Conservation (phyloP, 2,888 invertebrate genomes). For the Xanthostigma xanthostigma region DNA sequence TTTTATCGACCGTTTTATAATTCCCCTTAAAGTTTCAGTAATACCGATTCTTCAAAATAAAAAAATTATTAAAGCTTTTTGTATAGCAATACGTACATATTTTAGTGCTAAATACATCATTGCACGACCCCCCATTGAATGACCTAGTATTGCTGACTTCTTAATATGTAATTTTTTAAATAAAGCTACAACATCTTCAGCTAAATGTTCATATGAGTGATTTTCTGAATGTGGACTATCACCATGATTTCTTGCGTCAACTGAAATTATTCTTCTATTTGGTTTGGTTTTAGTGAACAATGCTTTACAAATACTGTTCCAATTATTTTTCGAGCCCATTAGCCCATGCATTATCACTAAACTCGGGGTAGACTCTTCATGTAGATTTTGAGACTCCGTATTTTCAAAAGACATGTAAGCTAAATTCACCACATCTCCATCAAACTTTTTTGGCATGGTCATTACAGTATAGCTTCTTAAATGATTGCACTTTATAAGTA, state of each 20-base stretch:
- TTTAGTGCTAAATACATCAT: constrained; percentile 72
- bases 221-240: constrained; percentile 68
- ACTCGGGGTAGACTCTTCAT: constrained; percentile 33
- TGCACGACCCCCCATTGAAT: constrained; percentile 92
- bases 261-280: constrained; percentile 55
- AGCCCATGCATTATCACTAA: constrained; percentile 76
- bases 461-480: neutral
- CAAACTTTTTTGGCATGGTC: neutral
- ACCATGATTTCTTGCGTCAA: constrained; percentile 92
- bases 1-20: too few species aligned
- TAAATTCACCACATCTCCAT: constrained; percentile 36
- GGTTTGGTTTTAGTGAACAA: constrained; percentile 45
- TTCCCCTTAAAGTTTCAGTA: too few species aligned
- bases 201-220: constrained; percentile 60
- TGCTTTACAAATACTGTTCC: constrained; percentile 65
- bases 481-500: neutral
- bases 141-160: constrained; percentile 63
- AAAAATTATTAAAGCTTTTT: too few species aligned
- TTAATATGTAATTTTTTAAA: constrained; percentile 45
- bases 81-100: constrained; percentile 32
- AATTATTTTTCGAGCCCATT: constrained; percentile 75
- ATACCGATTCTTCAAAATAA: too few species aligned
- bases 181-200: constrained; percentile 53
- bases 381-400: constrained; percentile 25
- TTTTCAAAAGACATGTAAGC: constrained; percentile 51